Evolutionary conservation across 2,888 invertebrate genomes (phyloP).

Genomic region (Tenthredo livida): DNA sequence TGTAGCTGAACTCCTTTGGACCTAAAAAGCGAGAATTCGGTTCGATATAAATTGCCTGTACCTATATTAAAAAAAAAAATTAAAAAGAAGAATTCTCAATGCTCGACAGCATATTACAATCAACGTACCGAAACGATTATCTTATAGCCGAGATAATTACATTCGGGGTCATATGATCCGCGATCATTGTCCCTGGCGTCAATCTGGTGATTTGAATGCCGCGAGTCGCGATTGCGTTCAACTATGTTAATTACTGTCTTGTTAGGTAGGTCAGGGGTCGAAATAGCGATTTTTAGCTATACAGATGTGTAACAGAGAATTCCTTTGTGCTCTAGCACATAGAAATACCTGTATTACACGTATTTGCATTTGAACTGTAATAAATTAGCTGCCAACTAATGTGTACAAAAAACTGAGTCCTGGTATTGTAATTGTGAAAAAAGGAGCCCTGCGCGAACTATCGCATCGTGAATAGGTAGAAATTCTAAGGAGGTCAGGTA

Average conservation of each 20-base stretch:
- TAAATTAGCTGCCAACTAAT: background rate
- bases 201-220: background rate
- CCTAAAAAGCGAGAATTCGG: conserved; percentile 80
- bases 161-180: background rate
- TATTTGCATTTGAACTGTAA: background rate
- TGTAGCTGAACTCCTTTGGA: conserved; percentile 93
- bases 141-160: too few species aligned
- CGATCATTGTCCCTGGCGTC: background rate
- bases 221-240: background rate
- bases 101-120: background rate
- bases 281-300: too few species aligned
- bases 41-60: background rate
- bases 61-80: too few species aligned
- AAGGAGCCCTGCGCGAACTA: background rate
- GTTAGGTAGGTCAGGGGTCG: conserved; percentile 26
- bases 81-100: background rate
- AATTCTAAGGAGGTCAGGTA: conserved; percentile 40
- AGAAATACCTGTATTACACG: background rate
- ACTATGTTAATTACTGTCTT: background rate
- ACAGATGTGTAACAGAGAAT: background rate
- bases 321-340: background rate
- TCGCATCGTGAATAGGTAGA: background rate
- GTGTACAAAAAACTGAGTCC: background rate
- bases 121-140: background rate
- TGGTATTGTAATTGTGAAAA: background rate